Conservation (phyloP, 2,113 vertebrate species). For the Leiothrix lutea region DNA sequence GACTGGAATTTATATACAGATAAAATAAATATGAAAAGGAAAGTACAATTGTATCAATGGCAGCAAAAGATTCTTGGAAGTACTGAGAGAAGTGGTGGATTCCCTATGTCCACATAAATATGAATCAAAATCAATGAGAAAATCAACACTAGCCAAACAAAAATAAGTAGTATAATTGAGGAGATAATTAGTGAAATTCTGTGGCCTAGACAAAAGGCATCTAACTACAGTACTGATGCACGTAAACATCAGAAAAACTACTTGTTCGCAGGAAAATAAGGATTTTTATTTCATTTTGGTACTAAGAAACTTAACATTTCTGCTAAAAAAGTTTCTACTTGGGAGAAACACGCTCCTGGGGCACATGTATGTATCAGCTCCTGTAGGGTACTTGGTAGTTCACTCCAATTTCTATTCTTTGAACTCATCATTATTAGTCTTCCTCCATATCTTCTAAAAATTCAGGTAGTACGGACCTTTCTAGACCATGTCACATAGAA, state of each 20-base stretch:
- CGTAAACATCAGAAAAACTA: background rate
- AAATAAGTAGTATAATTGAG: background rate
- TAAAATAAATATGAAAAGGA: background rate
- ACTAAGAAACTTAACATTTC: background rate
- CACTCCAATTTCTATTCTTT: background rate
- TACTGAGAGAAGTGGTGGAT: background rate
- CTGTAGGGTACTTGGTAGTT: background rate
- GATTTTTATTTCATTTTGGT: background rate
- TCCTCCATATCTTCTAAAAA: background rate
- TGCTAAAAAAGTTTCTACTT: background rate
- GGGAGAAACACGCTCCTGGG: background rate
- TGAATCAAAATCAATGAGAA: background rate
- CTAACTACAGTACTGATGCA: background rate
- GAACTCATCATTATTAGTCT: background rate
- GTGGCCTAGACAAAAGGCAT: background rate
- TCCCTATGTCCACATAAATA: background rate
- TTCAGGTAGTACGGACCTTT: fast-evolving
- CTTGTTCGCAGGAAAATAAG: background rate
- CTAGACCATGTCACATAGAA: background rate
- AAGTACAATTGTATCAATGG: background rate
- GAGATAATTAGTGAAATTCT: background rate
- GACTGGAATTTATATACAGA: background rate
- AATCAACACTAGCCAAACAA: background rate
- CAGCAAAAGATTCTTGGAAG: background rate
- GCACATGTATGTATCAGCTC: background rate